Conservation (phyloP, 2,888 invertebrate genomes). For the Drosophila borborema region DNA sequence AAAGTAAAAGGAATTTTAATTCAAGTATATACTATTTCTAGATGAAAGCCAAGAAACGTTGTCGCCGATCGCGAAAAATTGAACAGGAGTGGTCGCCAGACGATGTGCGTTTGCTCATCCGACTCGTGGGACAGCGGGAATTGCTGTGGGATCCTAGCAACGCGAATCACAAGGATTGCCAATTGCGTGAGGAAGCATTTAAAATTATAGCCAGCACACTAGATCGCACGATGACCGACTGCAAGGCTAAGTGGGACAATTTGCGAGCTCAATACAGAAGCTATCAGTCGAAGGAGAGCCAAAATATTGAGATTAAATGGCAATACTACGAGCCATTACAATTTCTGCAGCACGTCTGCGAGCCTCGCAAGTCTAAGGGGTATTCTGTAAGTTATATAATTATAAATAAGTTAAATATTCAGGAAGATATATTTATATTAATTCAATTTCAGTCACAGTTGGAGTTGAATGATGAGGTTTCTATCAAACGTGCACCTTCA, state of each 20-base stretch:
- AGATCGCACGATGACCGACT: slow-evolving; percentile 25
- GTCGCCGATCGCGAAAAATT: slow-evolving; percentile 31
- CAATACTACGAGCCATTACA: slow-evolving; percentile 39
- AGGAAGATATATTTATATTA: neutral
- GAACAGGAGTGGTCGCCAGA: slow-evolving; percentile 39
- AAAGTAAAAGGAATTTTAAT: neutral
- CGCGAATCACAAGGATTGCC: slow-evolving; percentile 31
- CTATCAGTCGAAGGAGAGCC: slow-evolving; percentile 29
- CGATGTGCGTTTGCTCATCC: slow-evolving; percentile 39
- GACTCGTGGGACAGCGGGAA: slow-evolving; percentile 28
- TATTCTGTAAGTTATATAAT: slow-evolving; percentile 5
- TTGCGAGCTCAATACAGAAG: slow-evolving; percentile 44
- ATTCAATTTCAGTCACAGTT: neutral
- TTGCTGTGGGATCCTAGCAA: slow-evolving; percentile 33
- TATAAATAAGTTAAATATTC: neutral
- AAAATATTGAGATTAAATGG: slow-evolving; percentile 35
- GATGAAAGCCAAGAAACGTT: slow-evolving; percentile 22
- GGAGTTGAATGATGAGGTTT: slow-evolving; percentile 10
- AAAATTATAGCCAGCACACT: slow-evolving; percentile 24
- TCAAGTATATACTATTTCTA: no score
- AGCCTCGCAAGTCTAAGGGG: slow-evolving; percentile 18
- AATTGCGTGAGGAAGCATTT: slow-evolving; percentile 35
- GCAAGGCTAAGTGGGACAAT: slow-evolving; percentile 53
- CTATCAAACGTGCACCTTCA: slow-evolving; percentile 1
- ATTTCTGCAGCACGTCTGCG: slow-evolving; percentile 35